Evolutionary conservation across 2,888 invertebrate species (phyloP).

Genomic region (Cryptophagus acutangulus): DNA sequence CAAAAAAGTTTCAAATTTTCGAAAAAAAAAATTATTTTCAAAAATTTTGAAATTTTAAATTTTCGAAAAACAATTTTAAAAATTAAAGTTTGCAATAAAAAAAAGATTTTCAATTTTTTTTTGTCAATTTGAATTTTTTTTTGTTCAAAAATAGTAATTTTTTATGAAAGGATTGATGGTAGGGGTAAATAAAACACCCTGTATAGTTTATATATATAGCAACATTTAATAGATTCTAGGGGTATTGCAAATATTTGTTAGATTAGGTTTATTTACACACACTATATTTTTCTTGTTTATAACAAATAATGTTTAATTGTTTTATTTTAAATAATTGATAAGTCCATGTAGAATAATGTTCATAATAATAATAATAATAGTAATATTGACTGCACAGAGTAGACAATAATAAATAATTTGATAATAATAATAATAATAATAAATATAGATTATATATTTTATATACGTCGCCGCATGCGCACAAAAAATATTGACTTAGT

Average conservation of each 20-base stretch:
- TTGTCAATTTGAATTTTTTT: too few species aligned
- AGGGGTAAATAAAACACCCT: too few species aligned
- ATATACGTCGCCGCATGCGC: slow-evolving; percentile 28
- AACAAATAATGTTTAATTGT: slow-evolving; percentile 34
- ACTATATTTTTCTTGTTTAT: slow-evolving; percentile 35
- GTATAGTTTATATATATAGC: too few species aligned
- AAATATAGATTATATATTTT: slow-evolving; percentile 22
- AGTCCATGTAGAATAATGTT: slow-evolving; percentile 31
- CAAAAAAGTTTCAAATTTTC: too few species aligned
- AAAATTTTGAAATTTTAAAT: too few species aligned
- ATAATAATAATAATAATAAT: slow-evolving; percentile 4
- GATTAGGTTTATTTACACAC: slow-evolving; percentile 25
- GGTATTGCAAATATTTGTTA: slow-evolving; percentile 43
- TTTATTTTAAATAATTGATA: slow-evolving; percentile 19
- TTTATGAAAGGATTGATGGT: too few species aligned
- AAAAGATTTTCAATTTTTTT: too few species aligned
- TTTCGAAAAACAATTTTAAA: too few species aligned
- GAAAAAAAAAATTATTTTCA: too few species aligned
- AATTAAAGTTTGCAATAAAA: too few species aligned
- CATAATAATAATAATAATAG: slow-evolving; percentile 23
- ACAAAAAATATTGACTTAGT: slow-evolving; percentile 23
- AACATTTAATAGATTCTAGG: slow-evolving; percentile 40
- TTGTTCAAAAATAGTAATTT: too few species aligned
- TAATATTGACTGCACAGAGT: slow-evolving; percentile 45
- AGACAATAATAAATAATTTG: slow-evolving; percentile 39